Base-by-base conservation (phyloP, 2,797 vertebrate genomes). In the Gadopsis bispinosus region DNA sequence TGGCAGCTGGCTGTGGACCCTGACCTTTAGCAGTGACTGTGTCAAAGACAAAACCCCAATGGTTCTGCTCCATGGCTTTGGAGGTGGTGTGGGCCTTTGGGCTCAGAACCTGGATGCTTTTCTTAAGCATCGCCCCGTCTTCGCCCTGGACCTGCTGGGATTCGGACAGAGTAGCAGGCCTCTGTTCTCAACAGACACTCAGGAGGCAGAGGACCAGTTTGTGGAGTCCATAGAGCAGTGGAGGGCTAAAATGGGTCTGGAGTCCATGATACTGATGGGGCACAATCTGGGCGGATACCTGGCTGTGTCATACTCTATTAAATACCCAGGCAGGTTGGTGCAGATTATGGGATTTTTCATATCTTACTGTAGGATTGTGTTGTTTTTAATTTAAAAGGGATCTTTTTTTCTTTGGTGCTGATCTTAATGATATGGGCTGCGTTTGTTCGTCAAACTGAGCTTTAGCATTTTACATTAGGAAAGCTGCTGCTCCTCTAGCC, bases 231-330 rank as follows among this genome's bases (percentile, higher is more conserved):
- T 99, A 53, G 98, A 99, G 86, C 95, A 97, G 77, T 99, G 98
- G 98, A 96, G 98, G 82, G 93, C 83, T 53, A 94, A 94, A 6
- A 35, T 97, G 37, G 95, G 96, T 31, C 84, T 99, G 93, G 96
- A 97, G 83, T 92, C 93, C 77, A 95, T 99, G 95, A 96, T 99
- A 83, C 88, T 99, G 83, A 94, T 99, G 45, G 98, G 98, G 33
- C 98, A 99, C 93, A 99, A 99, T 89, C 90, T 99, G 43, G 98
- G 98, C 82, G 98, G 97, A 63, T 99, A 96, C 92, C 90, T 99
- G 92, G 96, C 97, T 77, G 92, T 96, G 77, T 96, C 97, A 9
- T 99, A 99, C 64, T 87, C 97, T 0, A 94, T 99, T 48, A 97
- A 95, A 91, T 96, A 97, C 81, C 97, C 97, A 0, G 88, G 78